Percentiles rank a stretch among this genome's conserved stretches.
Evolutionary conservation across 1,140 invertebrate genomes (phyloP).

Genomic region (Oedothorax gibbosus): DNA sequence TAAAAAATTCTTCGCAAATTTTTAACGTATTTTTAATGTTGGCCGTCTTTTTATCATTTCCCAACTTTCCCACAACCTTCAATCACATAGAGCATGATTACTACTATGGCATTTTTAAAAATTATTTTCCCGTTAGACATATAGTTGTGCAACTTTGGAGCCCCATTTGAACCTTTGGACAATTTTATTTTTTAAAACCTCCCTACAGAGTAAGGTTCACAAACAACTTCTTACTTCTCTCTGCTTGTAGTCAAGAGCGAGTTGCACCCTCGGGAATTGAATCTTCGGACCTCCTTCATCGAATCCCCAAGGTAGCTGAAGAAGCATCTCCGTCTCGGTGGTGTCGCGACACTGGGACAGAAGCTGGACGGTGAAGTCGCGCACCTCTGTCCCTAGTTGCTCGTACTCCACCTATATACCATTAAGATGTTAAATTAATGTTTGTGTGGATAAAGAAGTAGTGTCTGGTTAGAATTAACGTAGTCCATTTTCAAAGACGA

Average conservation of each 20-base stretch:
- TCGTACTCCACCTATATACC: conserved; percentile 68
- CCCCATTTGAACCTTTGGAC: too few species aligned
- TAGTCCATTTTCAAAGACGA: too few species aligned
- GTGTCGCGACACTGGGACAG: conserved; percentile 76
- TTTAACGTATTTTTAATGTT: too few species aligned
- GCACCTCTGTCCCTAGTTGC: conserved; percentile 72
- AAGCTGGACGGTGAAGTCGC: conserved; percentile 76
- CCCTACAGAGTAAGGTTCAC: too few species aligned
- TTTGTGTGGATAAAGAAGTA: neutral
- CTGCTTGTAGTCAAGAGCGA: conserved; percentile 79
- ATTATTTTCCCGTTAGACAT: too few species aligned
- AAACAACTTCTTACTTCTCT: conserved; percentile 71
- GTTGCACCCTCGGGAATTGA: conserved; percentile 74
- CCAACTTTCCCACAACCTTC: too few species aligned
- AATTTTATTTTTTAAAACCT: too few species aligned
- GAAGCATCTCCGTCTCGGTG: conserved; percentile 77
- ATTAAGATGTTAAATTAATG: neutral
- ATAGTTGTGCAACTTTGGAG: too few species aligned
- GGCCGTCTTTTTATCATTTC: too few species aligned
- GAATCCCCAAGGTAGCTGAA: conserved; percentile 71
- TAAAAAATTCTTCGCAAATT: too few species aligned
- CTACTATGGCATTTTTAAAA: too few species aligned
- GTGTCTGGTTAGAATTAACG: neutral
- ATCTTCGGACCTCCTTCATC: conserved; percentile 67
- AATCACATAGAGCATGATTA: too few species aligned